Conservation (phyloP, 1,140 invertebrate genomes). For the Drosophila lowei region DNA sequence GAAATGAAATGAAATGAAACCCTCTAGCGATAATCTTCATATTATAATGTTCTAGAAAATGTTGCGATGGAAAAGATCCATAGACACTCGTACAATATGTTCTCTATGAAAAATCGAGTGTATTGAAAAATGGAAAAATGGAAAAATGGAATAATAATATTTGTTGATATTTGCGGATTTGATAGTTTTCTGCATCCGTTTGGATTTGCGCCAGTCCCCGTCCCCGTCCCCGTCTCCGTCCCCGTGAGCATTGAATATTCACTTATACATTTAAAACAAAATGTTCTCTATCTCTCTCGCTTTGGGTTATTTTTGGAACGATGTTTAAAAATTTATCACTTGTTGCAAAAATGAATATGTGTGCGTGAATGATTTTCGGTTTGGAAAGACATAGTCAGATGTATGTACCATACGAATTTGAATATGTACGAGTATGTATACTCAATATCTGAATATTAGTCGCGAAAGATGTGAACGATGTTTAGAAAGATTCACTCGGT, state of each 20-base stretch:
- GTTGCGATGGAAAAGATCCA: neutral
- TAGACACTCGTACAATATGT: too few relatives aligned
- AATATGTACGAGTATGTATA: conserved; percentile 2
- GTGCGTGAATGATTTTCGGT: conserved; percentile 34
- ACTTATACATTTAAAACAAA: conserved; percentile 38
- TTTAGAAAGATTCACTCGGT: conserved; percentile 28
- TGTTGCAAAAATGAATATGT: conserved; percentile 63
- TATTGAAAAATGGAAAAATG: conserved; percentile 27
- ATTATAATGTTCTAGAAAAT: neutral
- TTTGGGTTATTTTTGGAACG: conserved; percentile 57
- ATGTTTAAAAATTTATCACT: conserved; percentile 67
- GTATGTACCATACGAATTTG: too few relatives aligned
- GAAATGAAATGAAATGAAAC: too few relatives aligned
- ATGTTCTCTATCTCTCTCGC: conserved; percentile 42
- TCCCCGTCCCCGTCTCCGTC: too few relatives aligned
- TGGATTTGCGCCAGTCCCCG: conserved; percentile 3
- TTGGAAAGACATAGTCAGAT: conserved; percentile 29
- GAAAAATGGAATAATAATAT: conserved; percentile 31
- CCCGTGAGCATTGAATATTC: conserved; percentile 14
- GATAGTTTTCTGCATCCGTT: conserved; percentile 45
- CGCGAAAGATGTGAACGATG: conserved; percentile 27
- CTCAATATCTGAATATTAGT: conserved; percentile 37
- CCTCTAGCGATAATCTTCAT: too few relatives aligned
- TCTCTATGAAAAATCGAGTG: neutral
- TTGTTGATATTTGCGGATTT: conserved; percentile 31